These are phyloP conservation scores for Elysia chlorotica DNA, from an alignment of 1,140 invertebrate genomes.

Conservation along the genomic window DNA sequence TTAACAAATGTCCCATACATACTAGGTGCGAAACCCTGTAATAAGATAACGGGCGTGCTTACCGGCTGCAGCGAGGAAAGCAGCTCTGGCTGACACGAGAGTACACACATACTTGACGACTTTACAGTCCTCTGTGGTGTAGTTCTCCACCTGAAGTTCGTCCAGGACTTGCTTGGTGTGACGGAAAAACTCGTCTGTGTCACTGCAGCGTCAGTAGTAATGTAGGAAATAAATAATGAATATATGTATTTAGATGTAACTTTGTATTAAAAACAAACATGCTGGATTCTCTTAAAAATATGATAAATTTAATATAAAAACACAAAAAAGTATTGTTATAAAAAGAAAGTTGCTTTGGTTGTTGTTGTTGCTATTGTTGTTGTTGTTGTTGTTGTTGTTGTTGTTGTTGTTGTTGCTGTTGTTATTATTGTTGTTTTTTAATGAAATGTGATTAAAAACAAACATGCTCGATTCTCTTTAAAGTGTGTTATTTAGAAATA, in stretches of 20 bases:
- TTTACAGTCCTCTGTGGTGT: conserved; percentile 82
- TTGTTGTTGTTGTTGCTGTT: too few relatives aligned
- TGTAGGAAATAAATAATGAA: neutral
- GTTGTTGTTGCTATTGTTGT: too few relatives aligned
- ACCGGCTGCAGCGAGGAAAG: conserved; percentile 89
- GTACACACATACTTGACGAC: conserved; percentile 91
- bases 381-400: too few relatives aligned
- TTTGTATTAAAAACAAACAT: neutral
- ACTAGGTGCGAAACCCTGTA: too few relatives aligned
- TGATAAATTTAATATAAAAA: neutral
- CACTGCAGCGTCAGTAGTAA: conserved; percentile 34
- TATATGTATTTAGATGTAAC: neutral
- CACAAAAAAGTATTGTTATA: too few relatives aligned
- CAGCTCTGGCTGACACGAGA: conserved; percentile 87
- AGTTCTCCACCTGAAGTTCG: conserved; percentile 80
- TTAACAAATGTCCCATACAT: too few relatives aligned
- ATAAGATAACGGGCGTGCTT: too few relatives aligned
- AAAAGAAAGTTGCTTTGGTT: too few relatives aligned
- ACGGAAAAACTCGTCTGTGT: conserved; percentile 66
- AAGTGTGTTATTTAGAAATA: too few relatives aligned
- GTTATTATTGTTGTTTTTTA: too few relatives aligned
- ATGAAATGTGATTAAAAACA: too few relatives aligned
- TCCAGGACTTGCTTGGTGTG: conserved; percentile 86
- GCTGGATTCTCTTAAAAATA: neutral
- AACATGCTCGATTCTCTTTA: too few relatives aligned